Evolutionary conservation across 2,888 invertebrate species (phyloP), one percentile per base, ranked within the genome.

Genomic region (Melanargia galathea): DNA sequence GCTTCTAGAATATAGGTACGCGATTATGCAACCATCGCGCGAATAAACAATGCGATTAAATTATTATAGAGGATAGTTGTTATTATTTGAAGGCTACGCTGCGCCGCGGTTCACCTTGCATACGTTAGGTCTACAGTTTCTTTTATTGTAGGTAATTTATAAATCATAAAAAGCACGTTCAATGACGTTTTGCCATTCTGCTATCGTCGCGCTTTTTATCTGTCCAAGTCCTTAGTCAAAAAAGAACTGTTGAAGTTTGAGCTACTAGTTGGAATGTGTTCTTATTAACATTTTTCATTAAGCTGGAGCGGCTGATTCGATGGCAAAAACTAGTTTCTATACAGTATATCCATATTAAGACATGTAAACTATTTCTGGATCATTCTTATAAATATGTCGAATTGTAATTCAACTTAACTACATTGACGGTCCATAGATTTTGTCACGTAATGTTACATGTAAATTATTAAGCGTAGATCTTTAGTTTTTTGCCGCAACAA

Each of bases 211-310:
- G 30, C 30, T 30, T 30, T 30, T 55, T 46, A 60, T 33, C 22
- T 16, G 26, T 49, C 11, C 18, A 35, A 16, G n/a, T 20, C 74
- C 77, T 76, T 71, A 73, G 71, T 61, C 69, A 52, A 48, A 35
- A 35, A 33, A 70, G 55, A 8, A 18, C 18, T 8, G 18, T 18
- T 18, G 26, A 48, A 48, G 24, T 45, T 57, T 8, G 38, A 55
- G 40, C 26, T 55, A 40, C 40, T 55, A 22, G 40, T 55, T 24
- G 57, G 57, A 57, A 57, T 57, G 45, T 43, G 55, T 43, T 33
- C 57, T 57, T 57, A 43, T 57, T 45, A 57, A 57, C 43, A 57
- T 55, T 55, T 55, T 55, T 24, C 26, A 52, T 40, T 43, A 55
- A 57, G 18, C n/a, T 56, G 43, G n/a, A 24, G 57, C 57, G 45